A percentile compares a stretch with the other conserved stretches of the same genome.
Conservation (phyloP, 2,888 invertebrate species). For the Congeria kusceri region DNA sequence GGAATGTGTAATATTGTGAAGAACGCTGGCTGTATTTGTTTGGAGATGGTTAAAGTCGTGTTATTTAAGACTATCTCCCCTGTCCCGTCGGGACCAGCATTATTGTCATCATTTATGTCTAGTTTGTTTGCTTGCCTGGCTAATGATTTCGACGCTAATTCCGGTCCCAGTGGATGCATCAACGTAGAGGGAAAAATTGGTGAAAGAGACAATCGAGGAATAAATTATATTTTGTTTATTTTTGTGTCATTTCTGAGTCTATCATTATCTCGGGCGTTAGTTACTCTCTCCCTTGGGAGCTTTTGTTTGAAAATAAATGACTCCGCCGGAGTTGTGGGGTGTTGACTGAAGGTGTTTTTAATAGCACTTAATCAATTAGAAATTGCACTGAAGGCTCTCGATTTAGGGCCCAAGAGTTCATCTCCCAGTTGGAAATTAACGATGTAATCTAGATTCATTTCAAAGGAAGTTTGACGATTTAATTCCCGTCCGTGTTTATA, state of each 20-base stretch:
- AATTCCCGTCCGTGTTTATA: slow-evolving; percentile 23
- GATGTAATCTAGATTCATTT: slow-evolving; percentile 26
- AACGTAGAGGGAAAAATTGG: slow-evolving; percentile 29
- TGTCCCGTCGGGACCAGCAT: slow-evolving; percentile 43
- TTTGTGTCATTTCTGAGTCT: slow-evolving; percentile 55
- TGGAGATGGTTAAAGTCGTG: slow-evolving; percentile 35
- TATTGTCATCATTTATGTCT: slow-evolving; percentile 49
- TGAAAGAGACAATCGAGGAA: slow-evolving; percentile 38
- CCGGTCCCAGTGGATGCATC: slow-evolving; percentile 43
- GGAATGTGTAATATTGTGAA: slow-evolving; percentile 59
- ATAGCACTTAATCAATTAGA: too few relatives aligned
- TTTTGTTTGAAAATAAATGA: too few relatives aligned
- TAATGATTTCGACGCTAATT: slow-evolving; percentile 62
- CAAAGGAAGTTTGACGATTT: slow-evolving; percentile 16
- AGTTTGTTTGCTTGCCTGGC: slow-evolving; percentile 47
- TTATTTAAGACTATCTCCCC: slow-evolving; percentile 40
- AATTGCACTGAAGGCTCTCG: too few relatives aligned
- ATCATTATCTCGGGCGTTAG: slow-evolving; percentile 26
- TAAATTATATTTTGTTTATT: slow-evolving; percentile 63
- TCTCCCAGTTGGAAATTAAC: slow-evolving; percentile 43
- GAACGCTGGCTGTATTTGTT: slow-evolving; percentile 66
- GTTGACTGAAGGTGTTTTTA: too few relatives aligned
- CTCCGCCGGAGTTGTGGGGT: too few relatives aligned
- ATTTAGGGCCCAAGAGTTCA: slow-evolving; percentile 2
- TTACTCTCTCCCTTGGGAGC: background rate